Evolutionary conservation across 2,797 vertebrate genomes (phyloP), one percentile per base, ranked within the genome.

Genomic region (Pitangus sulphuratus): DNA sequence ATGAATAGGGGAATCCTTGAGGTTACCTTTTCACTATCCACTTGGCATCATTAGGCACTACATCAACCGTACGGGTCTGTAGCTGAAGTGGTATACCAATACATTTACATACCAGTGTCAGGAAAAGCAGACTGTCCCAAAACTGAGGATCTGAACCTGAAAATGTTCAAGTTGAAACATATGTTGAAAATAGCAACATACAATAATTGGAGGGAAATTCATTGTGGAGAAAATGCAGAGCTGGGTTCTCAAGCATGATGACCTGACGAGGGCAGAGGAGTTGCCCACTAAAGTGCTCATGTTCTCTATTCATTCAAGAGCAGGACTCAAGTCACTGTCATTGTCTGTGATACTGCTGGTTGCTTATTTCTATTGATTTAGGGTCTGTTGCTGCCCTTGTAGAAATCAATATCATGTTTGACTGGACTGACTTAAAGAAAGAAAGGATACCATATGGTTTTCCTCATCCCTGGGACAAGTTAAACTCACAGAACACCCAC

Each of bases 41-140:
- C 22, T 62, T 71, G 57, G 15, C 56, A 11, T 25, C 37, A 3
- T 11, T 42, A 22, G 11, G 8, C 18, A 35, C 13, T 8, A 12
- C 7, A 5, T 42, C 72, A 84, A 4, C 53, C 22, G 1, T 11
- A 15, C 0, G 0, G 16, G 33, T 57, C 56, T 70, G 61, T 35
- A 74, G 61, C 47, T 54, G 11, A 45, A 60, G 42, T 22, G 37
- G 44, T 19, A 12, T 9, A 53, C 12, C 40, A 40, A 21, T 33
- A 45, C 8, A 21, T 8, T 1, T 15, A 31, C 26, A 26, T 10
- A 57, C 8, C 50, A 8, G 19, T 16, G 28, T 74, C 60, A 51
- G 35, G 40, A 48, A 54, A 62, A 86, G 28, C 60, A 78, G 31
- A 11, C 44, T 25, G 26, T 69, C 71, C 44, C 8, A 44, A 79